phyloP scores from a whole-genome alignment of 2,797 vertebrate genomes.

The Urocyon cinereoargenteus region DNA sequence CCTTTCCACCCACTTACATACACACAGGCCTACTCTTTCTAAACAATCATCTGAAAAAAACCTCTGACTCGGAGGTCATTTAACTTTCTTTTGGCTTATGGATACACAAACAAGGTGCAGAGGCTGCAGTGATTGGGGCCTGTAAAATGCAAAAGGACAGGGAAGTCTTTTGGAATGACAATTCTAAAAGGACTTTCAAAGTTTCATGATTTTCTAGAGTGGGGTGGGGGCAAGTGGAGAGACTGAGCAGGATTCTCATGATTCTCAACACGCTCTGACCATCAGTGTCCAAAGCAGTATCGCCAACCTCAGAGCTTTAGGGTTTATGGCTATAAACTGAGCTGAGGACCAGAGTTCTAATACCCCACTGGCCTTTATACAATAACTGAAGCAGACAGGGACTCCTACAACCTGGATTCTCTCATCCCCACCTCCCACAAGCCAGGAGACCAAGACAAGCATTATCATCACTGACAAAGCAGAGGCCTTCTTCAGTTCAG shows the following conservation, averaged over 20 bases:
- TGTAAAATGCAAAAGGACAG: background rate
- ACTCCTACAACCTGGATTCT: background rate
- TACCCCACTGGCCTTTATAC: background rate
- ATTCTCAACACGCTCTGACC: background rate
- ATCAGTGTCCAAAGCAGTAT: background rate
- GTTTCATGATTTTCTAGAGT: background rate
- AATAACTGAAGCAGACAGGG: background rate
- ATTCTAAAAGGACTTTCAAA: background rate
- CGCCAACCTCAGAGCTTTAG: background rate
- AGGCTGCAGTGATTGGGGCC: background rate
- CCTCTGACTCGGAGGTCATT: background rate
- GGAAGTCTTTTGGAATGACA: background rate
- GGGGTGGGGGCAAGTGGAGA: background rate
- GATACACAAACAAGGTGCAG: background rate
- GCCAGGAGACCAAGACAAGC: background rate
- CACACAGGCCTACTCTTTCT: background rate
- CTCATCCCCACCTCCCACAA: background rate
- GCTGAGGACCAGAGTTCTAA: background rate
- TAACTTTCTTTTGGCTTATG: background rate
- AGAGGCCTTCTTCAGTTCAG: background rate
- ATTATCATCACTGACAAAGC: background rate
- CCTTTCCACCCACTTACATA: background rate
- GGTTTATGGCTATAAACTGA: background rate
- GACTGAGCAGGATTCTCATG: background rate
- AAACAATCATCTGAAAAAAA: background rate